Evolutionary conservation across 2,888 invertebrate genomes (phyloP).

Genomic region (Frankliniella intonsa): DNA sequence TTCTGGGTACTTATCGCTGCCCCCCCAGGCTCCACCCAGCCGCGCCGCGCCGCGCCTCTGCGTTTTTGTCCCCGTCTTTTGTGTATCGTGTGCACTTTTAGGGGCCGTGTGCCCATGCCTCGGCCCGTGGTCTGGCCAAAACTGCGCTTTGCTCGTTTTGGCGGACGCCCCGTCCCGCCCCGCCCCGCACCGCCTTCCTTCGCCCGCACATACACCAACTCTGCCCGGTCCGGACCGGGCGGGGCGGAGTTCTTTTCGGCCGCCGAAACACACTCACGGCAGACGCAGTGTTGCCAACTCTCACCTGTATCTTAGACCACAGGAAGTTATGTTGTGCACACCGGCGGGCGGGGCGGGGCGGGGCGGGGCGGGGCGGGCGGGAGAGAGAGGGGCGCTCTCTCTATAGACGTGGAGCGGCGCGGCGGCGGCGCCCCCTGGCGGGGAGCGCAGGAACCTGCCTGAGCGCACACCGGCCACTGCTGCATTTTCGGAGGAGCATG

Average conservation of each 20-base stretch:
- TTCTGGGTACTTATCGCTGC: too few species aligned
- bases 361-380: too few species aligned
- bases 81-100: not conserved
- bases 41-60: not conserved
- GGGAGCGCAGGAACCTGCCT: not conserved
- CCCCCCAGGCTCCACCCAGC: too few species aligned
- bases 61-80: not conserved
- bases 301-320: constrained; percentile 7
- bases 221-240: too few species aligned
- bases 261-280: not conserved
- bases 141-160: not conserved
- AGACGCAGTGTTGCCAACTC: constrained; percentile 3
- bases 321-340: not conserved
- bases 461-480: too few species aligned
- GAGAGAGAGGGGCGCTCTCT: not conserved
- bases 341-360: too few species aligned
- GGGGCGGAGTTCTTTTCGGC: not conserved
- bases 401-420: not conserved
- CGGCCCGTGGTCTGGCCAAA: too few species aligned
- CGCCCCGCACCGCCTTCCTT: too few species aligned
- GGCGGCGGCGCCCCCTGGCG: constrained; percentile 5
- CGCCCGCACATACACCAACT: too few species aligned
- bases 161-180: not conserved
- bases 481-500: too few species aligned
- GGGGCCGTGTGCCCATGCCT: not conserved